A percentile compares a stretch with the other conserved stretches of the same genome.
These are phyloP conservation scores for Phania funesta DNA, from an alignment of 2,888 invertebrate genomes.

Conservation along the genomic window DNA sequence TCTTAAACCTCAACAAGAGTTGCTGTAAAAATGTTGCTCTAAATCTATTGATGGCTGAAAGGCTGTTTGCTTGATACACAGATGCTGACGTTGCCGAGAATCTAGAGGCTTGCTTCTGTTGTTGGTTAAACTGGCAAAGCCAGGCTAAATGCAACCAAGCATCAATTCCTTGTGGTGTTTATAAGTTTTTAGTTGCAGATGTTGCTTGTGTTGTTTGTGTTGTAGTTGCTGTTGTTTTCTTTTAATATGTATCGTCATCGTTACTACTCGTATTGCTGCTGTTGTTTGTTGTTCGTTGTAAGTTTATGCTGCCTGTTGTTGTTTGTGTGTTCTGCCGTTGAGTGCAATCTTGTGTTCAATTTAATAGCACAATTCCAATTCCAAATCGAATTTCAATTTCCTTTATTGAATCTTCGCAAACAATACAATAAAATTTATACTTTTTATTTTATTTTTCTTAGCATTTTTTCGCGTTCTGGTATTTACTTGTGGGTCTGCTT, in stretches of 20 bases:
- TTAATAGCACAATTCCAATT: conserved; percentile 71
- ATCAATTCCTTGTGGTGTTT: conserved; percentile 59
- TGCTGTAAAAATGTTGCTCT: conserved; percentile 5
- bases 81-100: background rate
- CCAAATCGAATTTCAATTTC: conserved; percentile 71
- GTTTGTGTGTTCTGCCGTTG: conserved; percentile 54
- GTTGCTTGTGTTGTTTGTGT: background rate
- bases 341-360: conserved; percentile 73
- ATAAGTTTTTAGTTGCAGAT: conserved; percentile 23
- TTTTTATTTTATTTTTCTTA: conserved; percentile 29
- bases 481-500: conserved; percentile 43
- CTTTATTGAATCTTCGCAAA: conserved; percentile 67
- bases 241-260: background rate
- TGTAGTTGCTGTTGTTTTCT: conserved; percentile 11
- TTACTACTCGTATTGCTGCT: background rate
- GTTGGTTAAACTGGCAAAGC: conserved; percentile 36
- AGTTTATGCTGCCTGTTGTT: conserved; percentile 14
- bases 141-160: conserved; percentile 56
- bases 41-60: background rate
- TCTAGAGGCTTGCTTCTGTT: conserved; percentile 48
- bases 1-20: conserved; percentile 44
- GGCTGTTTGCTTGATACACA: background rate
- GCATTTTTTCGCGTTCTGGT: conserved; percentile 23
- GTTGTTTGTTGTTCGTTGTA: conserved; percentile 1
- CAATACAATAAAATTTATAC: conserved; percentile 38